phyloP scores from a whole-genome alignment of 2,888 invertebrate genomes.

The Cepaea hortensis region DNA sequence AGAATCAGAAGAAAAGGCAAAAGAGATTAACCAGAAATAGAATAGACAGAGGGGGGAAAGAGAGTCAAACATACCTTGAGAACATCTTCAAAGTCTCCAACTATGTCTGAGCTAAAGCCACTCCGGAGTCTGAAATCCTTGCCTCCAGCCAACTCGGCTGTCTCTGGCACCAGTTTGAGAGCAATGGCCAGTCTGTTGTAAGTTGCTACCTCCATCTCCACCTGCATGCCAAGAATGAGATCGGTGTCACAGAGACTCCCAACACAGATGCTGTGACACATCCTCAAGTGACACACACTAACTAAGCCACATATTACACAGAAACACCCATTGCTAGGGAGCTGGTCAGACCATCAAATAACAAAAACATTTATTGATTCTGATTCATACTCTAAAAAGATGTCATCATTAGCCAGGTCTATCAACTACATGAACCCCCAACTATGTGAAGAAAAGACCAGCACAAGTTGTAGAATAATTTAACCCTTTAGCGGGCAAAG shows the following conservation, averaged over 20 bases:
- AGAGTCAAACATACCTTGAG: conserved; percentile 58
- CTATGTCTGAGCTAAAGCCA: conserved; percentile 50
- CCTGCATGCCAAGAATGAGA: conserved; percentile 50
- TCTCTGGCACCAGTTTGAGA: conserved; percentile 67
- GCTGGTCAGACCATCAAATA: too few species aligned
- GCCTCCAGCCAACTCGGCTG: conserved; percentile 68
- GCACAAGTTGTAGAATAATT: too few species aligned
- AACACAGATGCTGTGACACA: not conserved
- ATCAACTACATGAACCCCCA: too few species aligned
- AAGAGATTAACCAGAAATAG: not conserved
- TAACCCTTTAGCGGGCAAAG: too few species aligned
- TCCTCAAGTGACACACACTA: too few species aligned
- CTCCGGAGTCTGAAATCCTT: conserved; percentile 67
- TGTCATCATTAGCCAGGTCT: too few species aligned
- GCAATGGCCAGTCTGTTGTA: conserved; percentile 66
- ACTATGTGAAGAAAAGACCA: too few species aligned
- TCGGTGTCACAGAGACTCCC: not conserved
- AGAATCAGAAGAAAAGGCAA: not conserved
- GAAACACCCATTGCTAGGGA: too few species aligned
- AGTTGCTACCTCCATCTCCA: conserved; percentile 59
- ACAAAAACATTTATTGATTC: too few species aligned
- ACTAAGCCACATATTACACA: too few species aligned
- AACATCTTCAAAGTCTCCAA: conserved; percentile 53
- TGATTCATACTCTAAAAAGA: too few species aligned
- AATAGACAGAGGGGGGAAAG: not conserved